Evolutionary conservation across 1,140 invertebrate genomes (phyloP), one percentile per base, ranked within the genome.

Genomic region (Charaxes varanes): DNA sequence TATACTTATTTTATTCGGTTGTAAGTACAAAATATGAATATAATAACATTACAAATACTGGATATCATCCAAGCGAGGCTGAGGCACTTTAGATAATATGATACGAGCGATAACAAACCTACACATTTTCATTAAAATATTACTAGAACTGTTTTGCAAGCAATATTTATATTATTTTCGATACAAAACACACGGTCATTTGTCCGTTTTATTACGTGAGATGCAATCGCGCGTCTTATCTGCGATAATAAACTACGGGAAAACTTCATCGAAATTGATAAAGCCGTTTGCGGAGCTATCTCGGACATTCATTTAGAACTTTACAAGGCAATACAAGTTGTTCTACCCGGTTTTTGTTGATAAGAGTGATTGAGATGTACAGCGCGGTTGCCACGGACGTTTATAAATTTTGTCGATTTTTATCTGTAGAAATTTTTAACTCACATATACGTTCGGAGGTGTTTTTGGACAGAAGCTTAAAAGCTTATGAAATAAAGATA

Each of bases 231-330:
- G 18, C 6, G 10, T 11, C n/a, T 41, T 41, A 41, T 43, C 24
- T 30, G 12, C 18, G 12, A 11, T 15, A 28, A 43, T 43, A 43
- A 43, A 43, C 23, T 17, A 28, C 15, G 18, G 13, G 18, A 41
- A 22, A 33, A 43, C 41, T 43, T 43, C 41, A 43, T 43, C 41
- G 18, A 30, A 28, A 21, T 36, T 43, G 41, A 43, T 43, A 43
- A 43, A 43, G 26, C 24, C 10, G 18, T 36, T 13, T 22, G 28
- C 28, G 15, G 18, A 7, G 18, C 15, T 38, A 30, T 38, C 26
- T 30, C n/a, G 17, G n/a, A 21, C 36, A 38, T 38, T 38, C 26
- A 21, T 38, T 30, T 18, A 12, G 18, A 30, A 38, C 36, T 30
- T 38, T 18, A 31, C 28, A 34, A 34, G 19, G 17, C 22, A 21